These are phyloP conservation scores for Gracilinanus agilis DNA, from an alignment of 2,113 vertebrate species.

Conservation along the genomic window DNA sequence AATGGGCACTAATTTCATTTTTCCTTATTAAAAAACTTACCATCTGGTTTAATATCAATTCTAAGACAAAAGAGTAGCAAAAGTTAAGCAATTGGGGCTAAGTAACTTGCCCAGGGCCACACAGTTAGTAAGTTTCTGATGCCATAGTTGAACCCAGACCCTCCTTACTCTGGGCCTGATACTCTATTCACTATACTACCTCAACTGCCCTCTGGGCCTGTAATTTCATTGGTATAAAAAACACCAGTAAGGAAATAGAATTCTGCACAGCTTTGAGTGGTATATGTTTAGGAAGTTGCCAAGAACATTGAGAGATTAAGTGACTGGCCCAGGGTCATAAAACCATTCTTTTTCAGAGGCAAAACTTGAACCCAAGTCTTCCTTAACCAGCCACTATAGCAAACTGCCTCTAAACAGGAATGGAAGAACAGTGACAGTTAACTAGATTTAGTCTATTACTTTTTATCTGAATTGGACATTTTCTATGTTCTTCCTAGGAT, in stretches of 20 bases:
- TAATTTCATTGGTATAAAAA: background rate
- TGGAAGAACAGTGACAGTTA: background rate
- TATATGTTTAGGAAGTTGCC: background rate
- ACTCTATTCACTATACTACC: too few relatives aligned
- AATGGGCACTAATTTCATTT: too few relatives aligned
- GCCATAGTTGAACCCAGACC: too few relatives aligned
- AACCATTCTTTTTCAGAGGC: background rate
- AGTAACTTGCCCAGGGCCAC: too few relatives aligned
- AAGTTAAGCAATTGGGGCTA: too few relatives aligned
- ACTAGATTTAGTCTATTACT: background rate
- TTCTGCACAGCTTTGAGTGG: background rate
- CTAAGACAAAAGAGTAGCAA: too few relatives aligned
- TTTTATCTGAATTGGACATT: background rate
- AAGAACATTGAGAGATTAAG: background rate
- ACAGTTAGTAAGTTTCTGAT: too few relatives aligned
- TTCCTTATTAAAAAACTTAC: too few relatives aligned
- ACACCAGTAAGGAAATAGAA: background rate
- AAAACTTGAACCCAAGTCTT: background rate
- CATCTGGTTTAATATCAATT: too few relatives aligned
- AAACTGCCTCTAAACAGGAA: background rate
- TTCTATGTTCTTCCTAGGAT: background rate
- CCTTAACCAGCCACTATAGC: background rate
- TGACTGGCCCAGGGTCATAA: background rate
- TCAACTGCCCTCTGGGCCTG: background rate
- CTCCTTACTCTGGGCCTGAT: too few relatives aligned